Evolutionary conservation across 2,888 invertebrate species (phyloP).

Genomic region (Flexamia atlantica): DNA sequence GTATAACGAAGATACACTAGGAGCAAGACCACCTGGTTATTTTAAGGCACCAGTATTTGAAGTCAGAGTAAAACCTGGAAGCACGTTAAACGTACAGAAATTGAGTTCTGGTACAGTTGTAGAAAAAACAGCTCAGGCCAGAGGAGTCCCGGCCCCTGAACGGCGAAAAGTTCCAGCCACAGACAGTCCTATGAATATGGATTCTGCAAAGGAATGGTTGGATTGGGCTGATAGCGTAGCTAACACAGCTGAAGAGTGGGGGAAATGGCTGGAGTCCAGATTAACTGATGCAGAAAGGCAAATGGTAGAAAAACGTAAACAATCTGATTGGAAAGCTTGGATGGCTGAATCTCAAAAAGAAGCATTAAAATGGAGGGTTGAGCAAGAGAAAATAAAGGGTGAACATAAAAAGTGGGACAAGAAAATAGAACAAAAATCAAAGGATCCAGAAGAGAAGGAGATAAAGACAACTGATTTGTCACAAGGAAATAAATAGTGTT

Average conservation of each 20-base stretch:
- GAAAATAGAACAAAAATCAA: conserved; percentile 19
- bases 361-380: conserved; percentile 41
- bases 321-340: conserved; percentile 30
- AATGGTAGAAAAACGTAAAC: conserved; percentile 10
- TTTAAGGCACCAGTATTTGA: conserved; percentile 11
- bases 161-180: conserved; percentile 6
- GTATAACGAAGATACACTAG: too few relatives aligned
- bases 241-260: conserved; percentile 65
- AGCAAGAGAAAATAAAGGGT: conserved; percentile 45
- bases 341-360: background rate
- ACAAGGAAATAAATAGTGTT: background rate
- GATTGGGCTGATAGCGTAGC: conserved; percentile 65
- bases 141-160: conserved; percentile 5
- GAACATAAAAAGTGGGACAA: conserved; percentile 41
- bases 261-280: conserved; percentile 65
- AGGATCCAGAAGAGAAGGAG: background rate
- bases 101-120: conserved; percentile 43
- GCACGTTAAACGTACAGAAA: conserved; percentile 29
- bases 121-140: conserved; percentile 1
- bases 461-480: conserved; percentile 15
- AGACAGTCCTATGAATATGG: conserved; percentile 32
- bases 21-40: too few relatives aligned
- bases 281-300: conserved; percentile 33
- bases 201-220: conserved; percentile 61
- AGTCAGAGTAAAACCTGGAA: conserved; percentile 19